Evolutionary conservation across 2,113 vertebrate species (phyloP), one percentile per base, ranked within the genome.

Genomic region (Psittacara wagleri): DNA sequence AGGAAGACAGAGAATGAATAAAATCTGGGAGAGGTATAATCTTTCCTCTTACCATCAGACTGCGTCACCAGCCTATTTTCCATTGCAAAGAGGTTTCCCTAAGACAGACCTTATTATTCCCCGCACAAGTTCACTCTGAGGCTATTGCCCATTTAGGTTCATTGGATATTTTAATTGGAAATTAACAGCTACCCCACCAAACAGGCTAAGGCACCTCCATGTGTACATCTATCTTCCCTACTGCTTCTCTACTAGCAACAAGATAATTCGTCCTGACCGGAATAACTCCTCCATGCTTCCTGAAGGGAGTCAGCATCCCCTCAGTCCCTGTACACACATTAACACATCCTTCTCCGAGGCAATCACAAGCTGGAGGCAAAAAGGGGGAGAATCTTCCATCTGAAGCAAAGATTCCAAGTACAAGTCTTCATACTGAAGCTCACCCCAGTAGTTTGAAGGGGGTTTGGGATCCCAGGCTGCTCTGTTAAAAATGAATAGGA

Each of bases 21-120:
- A 22, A 46, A 6, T 67, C 57, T 49, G 27, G 74, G 33, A 81
- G 44, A 78, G 55, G 33, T 75, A 37, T 61, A 59, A 37, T 64
- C 67, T 88, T 81, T 75, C 20, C 70, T 78, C 55, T 55, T 86
- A 51, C 31, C 29, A 11, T 25, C 64, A 90, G 68, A 43, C 43
- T n/a, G 52, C 43, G 39, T 83, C 61, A 52, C 64, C 61, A 68
- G 64, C 35, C 76, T 93, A 12, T 78, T 96, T 94, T 96, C 88
- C 95, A 95, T 93, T 96, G 86, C 93, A 94, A 92, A 95, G 51
- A 88, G 18, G 43, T 72, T 68, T 90, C 33, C 35, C 22, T 81
- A 88, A 91, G 82, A 57, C 28, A 81, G 79, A 72, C 33, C 48
- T 87, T 55, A 70, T 75, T 94, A 92, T 70, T 44, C 68, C 46